Conservation (phyloP, 2,113 vertebrate genomes). For the Uria aalge region DNA sequence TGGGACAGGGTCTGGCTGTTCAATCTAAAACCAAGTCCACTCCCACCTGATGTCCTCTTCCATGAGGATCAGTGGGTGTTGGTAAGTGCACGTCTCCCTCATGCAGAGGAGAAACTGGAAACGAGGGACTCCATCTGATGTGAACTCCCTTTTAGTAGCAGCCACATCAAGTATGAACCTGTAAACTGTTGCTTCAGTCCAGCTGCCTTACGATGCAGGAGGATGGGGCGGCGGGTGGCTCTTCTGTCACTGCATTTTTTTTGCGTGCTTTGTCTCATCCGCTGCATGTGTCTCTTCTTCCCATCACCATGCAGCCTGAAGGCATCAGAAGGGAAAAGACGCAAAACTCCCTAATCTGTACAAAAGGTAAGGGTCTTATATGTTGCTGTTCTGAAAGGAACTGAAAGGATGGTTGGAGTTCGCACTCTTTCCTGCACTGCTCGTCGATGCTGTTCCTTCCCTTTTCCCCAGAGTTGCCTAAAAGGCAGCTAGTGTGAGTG, state of each 20-base stretch:
- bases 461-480: background rate
- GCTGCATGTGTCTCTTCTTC: background rate
- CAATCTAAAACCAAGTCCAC: background rate
- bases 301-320: slow-evolving; percentile 42
- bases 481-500: background rate
- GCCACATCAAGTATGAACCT: background rate
- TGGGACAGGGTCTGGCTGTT: background rate
- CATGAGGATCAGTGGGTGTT: background rate
- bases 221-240: fast-evolving
- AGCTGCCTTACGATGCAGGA: background rate
- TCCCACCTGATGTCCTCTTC: background rate
- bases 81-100: background rate
- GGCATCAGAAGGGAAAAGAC: slow-evolving; percentile 61
- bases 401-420: background rate
- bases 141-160: background rate
- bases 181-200: background rate
- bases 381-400: background rate
- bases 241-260: background rate
- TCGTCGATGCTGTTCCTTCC: background rate
- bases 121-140: background rate
- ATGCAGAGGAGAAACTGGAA: background rate
- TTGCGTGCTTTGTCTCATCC: background rate
- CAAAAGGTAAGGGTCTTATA: slow-evolving; percentile 13
- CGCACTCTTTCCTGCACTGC: background rate
- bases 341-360: slow-evolving; percentile 56